Evolutionary conservation across 2,888 invertebrate species (phyloP).

Genomic region (Spatulosminthurus flaviceps): DNA sequence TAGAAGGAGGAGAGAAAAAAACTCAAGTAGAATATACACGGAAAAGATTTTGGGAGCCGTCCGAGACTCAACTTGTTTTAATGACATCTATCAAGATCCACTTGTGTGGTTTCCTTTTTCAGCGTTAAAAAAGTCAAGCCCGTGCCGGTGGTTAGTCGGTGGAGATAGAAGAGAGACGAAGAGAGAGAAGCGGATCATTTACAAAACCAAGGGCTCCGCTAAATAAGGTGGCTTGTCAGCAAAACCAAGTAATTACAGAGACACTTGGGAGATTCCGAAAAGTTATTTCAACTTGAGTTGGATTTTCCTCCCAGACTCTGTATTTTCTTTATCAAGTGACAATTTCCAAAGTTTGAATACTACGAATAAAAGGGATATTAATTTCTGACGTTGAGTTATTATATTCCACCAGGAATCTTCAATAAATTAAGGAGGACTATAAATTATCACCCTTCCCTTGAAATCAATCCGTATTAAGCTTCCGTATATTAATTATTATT

Average conservation of each 20-base stretch:
- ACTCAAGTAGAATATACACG: too few relatives aligned
- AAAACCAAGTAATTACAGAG: constrained; percentile 39
- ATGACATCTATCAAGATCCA: constrained; percentile 42
- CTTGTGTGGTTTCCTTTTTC: constrained; percentile 34
- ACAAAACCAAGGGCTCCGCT: constrained; percentile 11
- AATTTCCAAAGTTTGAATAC: too few relatives aligned
- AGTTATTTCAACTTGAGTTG: not conserved
- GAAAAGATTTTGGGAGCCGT: not conserved
- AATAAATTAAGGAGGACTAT: too few relatives aligned
- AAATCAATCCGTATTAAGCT: not conserved
- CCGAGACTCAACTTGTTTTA: constrained; percentile 35
- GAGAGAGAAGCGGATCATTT: constrained; percentile 1
- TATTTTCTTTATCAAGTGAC: too few relatives aligned
- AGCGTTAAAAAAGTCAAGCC: constrained; percentile 37
- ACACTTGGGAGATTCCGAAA: constrained; percentile 10
- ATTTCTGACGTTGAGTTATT: too few relatives aligned
- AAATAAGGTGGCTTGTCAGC: constrained; percentile 46
- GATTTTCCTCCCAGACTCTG: too few relatives aligned
- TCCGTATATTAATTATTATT: too few relatives aligned
- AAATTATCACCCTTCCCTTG: too few relatives aligned
- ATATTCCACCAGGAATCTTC: too few relatives aligned
- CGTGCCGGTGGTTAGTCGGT: not conserved
- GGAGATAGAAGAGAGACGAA: not conserved
- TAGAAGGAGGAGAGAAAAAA: too few relatives aligned
- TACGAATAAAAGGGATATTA: too few relatives aligned